Evolutionary conservation across 2,113 vertebrate species (phyloP), one percentile per base, ranked within the genome.

Genomic region (Hystrix cristata): DNA sequence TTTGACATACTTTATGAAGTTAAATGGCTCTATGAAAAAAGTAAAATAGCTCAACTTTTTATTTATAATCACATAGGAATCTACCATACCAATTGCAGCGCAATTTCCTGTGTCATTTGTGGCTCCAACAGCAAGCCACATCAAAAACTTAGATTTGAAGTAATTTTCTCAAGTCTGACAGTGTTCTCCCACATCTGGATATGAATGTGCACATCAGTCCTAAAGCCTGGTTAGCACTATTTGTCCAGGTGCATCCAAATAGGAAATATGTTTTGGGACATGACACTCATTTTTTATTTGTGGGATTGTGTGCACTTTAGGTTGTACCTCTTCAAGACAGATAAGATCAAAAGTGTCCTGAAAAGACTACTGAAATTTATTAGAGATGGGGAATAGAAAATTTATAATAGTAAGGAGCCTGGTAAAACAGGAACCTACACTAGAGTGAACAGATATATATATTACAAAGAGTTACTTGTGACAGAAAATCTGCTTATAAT

Each of bases 41-140:
- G 95, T 86, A 80, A 97, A 97, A 98, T 93, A 46, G 29, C 10
- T 97, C 51, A 62, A 79, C 60, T 95, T 97, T 90, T 87, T 90
- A 51, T 92, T 96, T 88, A 72, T 94, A 88, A 59, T 10, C 93
- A 93, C 64, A 94, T 97, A 93, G 65, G 71, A 96, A 95, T 43
- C 87, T 74, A 64, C 53, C 80, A 74, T 55, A 64, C 16, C 59
- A 89, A 80, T 84, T 62, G 21, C 57, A 64, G 53, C 2, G 34
- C 25, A 96, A 87, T 78, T 48, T 48, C 19, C 31, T 88, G 12
- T 21, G n/a, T 64, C 8, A 57, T 53, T 14, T 4, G 4, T 79
- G 59, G 53, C 25, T 72, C 48, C 10, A 67, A 80, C 2, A 86
- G 29, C n/a, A 95, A 51, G 21, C 6, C 27, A 23, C 12, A 96